Conservation (phyloP, 2,113 vertebrate genomes). For the Ranitomeya variabilis region DNA sequence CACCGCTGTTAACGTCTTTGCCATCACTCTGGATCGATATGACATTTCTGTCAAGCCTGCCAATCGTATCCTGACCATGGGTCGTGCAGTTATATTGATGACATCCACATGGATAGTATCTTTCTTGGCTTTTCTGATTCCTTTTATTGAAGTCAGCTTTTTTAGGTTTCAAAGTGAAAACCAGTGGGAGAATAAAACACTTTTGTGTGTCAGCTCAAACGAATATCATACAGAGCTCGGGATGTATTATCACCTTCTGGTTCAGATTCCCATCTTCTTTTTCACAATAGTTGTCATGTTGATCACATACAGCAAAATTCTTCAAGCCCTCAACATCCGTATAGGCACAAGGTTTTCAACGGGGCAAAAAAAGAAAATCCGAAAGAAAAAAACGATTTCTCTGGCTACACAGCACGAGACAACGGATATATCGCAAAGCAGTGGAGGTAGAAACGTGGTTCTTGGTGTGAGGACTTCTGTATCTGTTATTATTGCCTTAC, state of each 20-base stretch:
- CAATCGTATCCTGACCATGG: slow-evolving; percentile 95
- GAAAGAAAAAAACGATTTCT: slow-evolving; percentile 94
- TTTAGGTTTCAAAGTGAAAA: slow-evolving; percentile 80
- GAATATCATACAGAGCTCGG: slow-evolving; percentile 91
- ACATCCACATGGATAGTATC: slow-evolving; percentile 93
- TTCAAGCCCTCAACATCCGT: slow-evolving; percentile 96
- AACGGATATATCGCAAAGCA: slow-evolving; percentile 82
- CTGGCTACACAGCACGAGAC: slow-evolving; percentile 87
- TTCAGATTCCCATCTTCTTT: slow-evolving; percentile 97
- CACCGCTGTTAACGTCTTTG: slow-evolving; percentile 95
- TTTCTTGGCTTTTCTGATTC: slow-evolving; percentile 93
- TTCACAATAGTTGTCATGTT: slow-evolving; percentile 96
- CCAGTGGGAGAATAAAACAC: slow-evolving; percentile 86
- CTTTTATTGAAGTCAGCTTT: slow-evolving; percentile 96
- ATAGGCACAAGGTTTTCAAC: slow-evolving; percentile 94
- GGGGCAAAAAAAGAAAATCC: slow-evolving; percentile 89
- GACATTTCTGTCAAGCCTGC: slow-evolving; percentile 98
- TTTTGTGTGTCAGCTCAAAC: slow-evolving; percentile 80
- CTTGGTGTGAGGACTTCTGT: slow-evolving; percentile 96
- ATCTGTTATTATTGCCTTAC: slow-evolving; percentile 95
- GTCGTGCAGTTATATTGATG: slow-evolving; percentile 88
- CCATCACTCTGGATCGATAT: slow-evolving; percentile 95
- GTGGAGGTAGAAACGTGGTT: slow-evolving; percentile 81
- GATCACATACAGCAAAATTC: slow-evolving; percentile 96
- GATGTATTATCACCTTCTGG: slow-evolving; percentile 95